Evolutionary conservation across 2,113 vertebrate species (phyloP), one percentile per base, ranked within the genome.

Genomic region (Egretta garzetta): DNA sequence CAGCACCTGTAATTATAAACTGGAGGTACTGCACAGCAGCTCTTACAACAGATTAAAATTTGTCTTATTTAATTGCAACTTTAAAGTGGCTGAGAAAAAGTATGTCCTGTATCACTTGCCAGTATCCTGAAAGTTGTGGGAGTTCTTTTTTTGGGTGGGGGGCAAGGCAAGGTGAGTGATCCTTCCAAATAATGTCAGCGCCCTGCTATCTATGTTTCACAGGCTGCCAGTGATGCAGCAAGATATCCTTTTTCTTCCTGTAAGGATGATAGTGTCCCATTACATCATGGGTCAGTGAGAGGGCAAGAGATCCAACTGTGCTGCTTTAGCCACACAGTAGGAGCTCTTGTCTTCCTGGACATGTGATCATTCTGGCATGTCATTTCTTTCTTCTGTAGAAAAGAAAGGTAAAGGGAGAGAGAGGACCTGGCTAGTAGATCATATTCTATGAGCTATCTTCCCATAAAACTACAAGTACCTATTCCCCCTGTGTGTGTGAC

Each of bases 41-140:
- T 80, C 41, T 95, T 71, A 41, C 50, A 73, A 35, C 8, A 30
- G 21, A 3, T 60, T 59, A 56, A 67, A 76, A 13, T 39, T 35
- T 55, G 12, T n/a, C 19, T 68, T 67, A 43, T 22, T 84, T 82
- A 64, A 24, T 30, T 72, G 28, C 23, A 52, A 17, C 32, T 67
- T 53, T 5, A 9, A 35, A 67, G 28, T 28, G 20, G 4, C 49
- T 80, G 59, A 68, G 45, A 33, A 63, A 64, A 82, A 58, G 14
- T 17, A 24, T 2, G 13, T 73, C 49, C 35, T 3, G 0, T 56
- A 14, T 80, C 4, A 7, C 19, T 55, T 17, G 16, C 2, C 6
- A 19, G 30, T 47, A 74, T 85, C 66, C 58, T 90, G 71, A 17
- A 87, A 67, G 37, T 18, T 53, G 19, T 32, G 52, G 22, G 8